Evolutionary conservation across 1,140 invertebrate species (phyloP).

Genomic region (Copidosoma floridanum): DNA sequence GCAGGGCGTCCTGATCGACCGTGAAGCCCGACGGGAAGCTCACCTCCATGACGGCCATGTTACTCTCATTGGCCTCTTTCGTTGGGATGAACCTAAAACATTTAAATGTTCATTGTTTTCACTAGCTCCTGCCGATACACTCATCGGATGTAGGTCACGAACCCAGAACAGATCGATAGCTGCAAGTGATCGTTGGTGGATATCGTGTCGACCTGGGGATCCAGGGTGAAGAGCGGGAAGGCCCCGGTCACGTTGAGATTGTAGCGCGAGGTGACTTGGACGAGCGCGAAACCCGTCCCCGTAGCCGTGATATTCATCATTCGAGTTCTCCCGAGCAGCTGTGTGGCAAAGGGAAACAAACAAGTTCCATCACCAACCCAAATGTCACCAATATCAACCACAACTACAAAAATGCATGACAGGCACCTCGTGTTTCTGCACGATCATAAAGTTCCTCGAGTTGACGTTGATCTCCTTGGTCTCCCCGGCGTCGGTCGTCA

Average conservation of each 20-base stretch:
- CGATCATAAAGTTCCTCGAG: constrained; percentile 69
- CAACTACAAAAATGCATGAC: constrained; percentile 1
- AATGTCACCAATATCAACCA: too few relatives aligned
- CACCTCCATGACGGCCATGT: constrained; percentile 90
- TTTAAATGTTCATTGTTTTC: too few relatives aligned
- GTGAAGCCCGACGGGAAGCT: constrained; percentile 82
- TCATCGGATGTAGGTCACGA: too few relatives aligned
- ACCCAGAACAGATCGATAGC: constrained; percentile 83
- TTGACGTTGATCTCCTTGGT: constrained; percentile 67
- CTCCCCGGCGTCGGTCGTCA: constrained; percentile 60
- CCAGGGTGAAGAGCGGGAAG: constrained; percentile 84
- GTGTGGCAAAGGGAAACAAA: not conserved
- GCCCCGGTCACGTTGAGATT: constrained; percentile 87
- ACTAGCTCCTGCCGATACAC: too few relatives aligned
- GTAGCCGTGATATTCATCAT: constrained; percentile 67
- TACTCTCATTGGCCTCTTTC: constrained; percentile 64
- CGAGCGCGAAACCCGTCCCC: constrained; percentile 79
- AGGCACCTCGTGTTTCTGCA: constrained; percentile 69
- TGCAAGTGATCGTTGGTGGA: constrained; percentile 81
- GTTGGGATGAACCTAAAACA: constrained; percentile 61
- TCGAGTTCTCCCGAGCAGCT: constrained; percentile 47
- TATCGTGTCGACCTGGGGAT: constrained; percentile 83
- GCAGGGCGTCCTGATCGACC: constrained; percentile 74
- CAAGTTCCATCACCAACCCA: not conserved
- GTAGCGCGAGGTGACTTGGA: constrained; percentile 81